phyloP scores from a whole-genome alignment of 2,888 invertebrate genomes.

The Masnerella sp. region DNA sequence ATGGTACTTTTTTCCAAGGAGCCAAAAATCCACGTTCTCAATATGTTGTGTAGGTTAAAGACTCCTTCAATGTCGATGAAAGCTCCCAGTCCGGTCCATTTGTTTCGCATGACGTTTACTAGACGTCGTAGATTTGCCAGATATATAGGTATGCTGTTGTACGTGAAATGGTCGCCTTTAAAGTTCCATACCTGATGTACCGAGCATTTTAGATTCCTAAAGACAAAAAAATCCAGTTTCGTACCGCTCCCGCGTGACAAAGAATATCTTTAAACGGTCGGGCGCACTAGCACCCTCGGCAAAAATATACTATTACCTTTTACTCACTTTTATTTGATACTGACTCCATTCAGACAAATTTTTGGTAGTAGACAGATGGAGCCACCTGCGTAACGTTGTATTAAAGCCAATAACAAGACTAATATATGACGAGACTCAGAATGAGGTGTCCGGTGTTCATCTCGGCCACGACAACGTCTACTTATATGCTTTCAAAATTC shows the following conservation, averaged over 20 bases:
- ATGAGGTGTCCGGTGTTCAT: slow-evolving; percentile 31
- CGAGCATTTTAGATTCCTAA: no score
- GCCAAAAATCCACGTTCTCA: slow-evolving; percentile 9
- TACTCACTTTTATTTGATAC: no score
- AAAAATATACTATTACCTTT: no score
- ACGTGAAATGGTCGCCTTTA: not conserved
- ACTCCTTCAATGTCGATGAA: slow-evolving; percentile 4
- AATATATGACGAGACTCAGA: slow-evolving; percentile 17
- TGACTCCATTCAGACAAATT: not conserved
- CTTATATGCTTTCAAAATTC: slow-evolving; percentile 53
- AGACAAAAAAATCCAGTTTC: no score
- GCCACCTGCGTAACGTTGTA: not conserved
- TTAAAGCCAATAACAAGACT: slow-evolving; percentile 3
- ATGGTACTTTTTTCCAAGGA: slow-evolving; percentile 8
- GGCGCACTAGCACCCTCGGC: no score
- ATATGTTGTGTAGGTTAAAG: not conserved
- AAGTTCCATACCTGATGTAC: not conserved
- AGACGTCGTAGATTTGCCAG: not conserved
- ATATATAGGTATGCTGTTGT: slow-evolving; percentile 1
- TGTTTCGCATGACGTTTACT: not conserved
- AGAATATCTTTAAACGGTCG: no score
- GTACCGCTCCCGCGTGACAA: no score
- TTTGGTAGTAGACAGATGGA: not conserved
- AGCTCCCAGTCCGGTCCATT: not conserved
- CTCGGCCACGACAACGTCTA: slow-evolving; percentile 25